Base-by-base conservation (phyloP, 2,888 invertebrate species). In the Plutella xylostella region DNA sequence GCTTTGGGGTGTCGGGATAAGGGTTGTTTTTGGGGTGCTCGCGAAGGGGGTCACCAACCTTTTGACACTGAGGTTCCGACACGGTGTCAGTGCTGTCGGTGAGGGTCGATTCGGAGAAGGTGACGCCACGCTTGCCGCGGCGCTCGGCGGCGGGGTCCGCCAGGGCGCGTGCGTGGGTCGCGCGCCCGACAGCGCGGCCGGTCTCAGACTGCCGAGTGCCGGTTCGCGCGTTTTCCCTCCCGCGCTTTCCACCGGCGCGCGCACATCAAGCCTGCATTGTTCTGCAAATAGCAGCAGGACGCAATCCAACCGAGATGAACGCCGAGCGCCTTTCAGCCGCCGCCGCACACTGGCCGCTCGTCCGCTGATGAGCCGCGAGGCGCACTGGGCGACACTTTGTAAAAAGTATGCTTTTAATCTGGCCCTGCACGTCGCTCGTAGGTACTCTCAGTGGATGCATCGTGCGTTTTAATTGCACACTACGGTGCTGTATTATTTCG, bases 261-360 rank as follows among this genome's bases (percentile, higher is more conserved):
- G 82, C 82, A 79, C 73, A 73, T 72, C 74, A 76, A 79, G 70
- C 77, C 77, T 78, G 73, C 71, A 76, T 75, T 80, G 77, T 78
- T 79, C 82, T 72, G 74, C 77, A 77, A 79, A 82, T 79, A 78
- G 79, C 74, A 53, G 56, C 38, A 68, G 74, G 74, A 67, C 64
- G n/a, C n/a, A n/a, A n/a, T n/a, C n/a, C n/a, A n/a, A n/a, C 58
- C 58, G 66, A 59, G 60, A 63, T 57, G 56, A 63, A 48, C 55
- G 45, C 37, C 42, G 44, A 37, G 19, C 43, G 43, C 62, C 57
- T 61, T 63, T 62, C 61, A 60, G 61, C 60, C 47, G 49, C 49
- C 51, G 48, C 51, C 54, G 55, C 55, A 65, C 65, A 64, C 65
- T 61, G 66, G 61, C 62, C 52, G 53, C 59, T 39, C 57, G 53